Evolutionary conservation across 1,140 invertebrate species (phyloP).

Genomic region (Himalopsyche phryganea): DNA sequence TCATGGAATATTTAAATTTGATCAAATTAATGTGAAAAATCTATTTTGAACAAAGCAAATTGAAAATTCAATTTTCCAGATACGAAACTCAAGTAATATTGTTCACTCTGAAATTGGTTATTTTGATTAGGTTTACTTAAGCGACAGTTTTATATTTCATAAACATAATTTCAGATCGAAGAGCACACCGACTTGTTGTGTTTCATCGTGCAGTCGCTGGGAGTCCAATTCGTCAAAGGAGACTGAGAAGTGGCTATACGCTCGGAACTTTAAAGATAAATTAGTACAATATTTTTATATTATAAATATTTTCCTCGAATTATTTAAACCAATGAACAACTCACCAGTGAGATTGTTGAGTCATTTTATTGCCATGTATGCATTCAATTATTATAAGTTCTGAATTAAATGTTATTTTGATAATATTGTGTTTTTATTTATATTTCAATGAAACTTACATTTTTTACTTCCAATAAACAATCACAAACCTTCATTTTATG

Average conservation of each 20-base stretch:
- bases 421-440: constrained; percentile 4
- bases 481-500: too few species aligned
- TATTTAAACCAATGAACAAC: constrained; percentile 8
- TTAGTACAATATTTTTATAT: constrained; percentile 12
- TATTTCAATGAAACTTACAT: too few species aligned
- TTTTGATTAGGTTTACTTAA: too few species aligned
- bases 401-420: constrained; percentile 16
- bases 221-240: constrained; percentile 60
- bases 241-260: constrained; percentile 14
- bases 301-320: constrained; percentile 4
- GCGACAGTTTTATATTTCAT: too few species aligned
- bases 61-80: too few species aligned
- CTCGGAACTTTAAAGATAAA: constrained; percentile 8
- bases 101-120: too few species aligned
- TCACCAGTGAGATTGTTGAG: constrained; percentile 8
- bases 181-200: constrained; percentile 83
- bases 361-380: constrained; percentile 29
- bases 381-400: constrained; percentile 13
- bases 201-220: constrained; percentile 78
- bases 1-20: too few species aligned
- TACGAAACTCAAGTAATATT: too few species aligned
- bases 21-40: too few species aligned
- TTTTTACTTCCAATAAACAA: too few species aligned
- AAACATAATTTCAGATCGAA: constrained; percentile 69
- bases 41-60: too few species aligned